A percentile compares a stretch with the other conserved stretches of the same genome.
phyloP scores from a whole-genome alignment of 2,797 vertebrate species.

The Channallabes apus region DNA sequence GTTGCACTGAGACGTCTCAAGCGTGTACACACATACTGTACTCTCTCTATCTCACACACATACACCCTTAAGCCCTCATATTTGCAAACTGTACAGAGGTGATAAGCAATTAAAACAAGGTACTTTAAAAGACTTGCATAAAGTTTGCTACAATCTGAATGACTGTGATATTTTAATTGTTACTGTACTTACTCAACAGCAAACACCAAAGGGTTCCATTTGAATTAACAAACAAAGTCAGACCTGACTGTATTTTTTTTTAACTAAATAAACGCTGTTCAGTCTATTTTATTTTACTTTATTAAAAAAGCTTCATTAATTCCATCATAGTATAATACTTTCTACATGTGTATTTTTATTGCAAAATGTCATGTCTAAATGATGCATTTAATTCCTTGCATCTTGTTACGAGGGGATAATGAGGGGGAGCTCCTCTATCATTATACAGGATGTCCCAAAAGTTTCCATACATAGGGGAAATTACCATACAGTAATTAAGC shows the following conservation, averaged over 20 bases:
- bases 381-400: neutral
- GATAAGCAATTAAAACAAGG: neutral
- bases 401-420: neutral
- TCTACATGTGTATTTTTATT: neutral
- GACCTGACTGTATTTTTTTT: neutral
- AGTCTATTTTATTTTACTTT: neutral
- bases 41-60: constrained; percentile 4
- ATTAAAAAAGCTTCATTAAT: neutral
- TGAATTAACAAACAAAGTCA: neutral
- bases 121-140: neutral
- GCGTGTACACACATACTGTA: neutral
- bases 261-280: neutral
- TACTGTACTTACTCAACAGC: neutral
- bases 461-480: too few species aligned
- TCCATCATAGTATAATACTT: neutral
- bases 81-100: constrained; percentile 1
- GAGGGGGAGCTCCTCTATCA: neutral
- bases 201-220: neutral
- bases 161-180: neutral
- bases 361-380: neutral
- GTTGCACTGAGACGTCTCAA: constrained; percentile 5
- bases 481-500: too few species aligned
- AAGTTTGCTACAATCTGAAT: neutral
- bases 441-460: neutral
- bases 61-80: constrained; percentile 23